These are phyloP conservation scores for Drosophila kuntzei DNA, from an alignment of 2,888 invertebrate genomes.

Conservation along the genomic window DNA sequence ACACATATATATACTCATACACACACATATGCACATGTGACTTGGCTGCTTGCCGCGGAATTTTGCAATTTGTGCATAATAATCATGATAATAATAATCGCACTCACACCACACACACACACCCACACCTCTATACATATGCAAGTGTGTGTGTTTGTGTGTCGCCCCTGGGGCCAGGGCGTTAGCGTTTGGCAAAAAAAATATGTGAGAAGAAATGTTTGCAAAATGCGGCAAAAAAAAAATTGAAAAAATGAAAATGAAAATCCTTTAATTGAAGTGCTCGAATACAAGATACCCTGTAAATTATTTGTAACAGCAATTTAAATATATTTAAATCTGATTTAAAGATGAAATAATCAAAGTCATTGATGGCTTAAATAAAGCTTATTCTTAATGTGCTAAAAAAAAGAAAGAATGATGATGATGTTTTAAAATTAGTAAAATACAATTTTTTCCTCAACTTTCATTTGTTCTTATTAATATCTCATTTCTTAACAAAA, in stretches of 20 bases:
- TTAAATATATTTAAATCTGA: background rate
- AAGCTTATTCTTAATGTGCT: too few species aligned
- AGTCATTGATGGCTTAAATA: too few species aligned
- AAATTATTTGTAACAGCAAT: background rate
- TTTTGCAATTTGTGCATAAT: constrained; percentile 83
- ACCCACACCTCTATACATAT: background rate
- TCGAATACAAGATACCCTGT: constrained; percentile 21
- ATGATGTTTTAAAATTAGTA: too few species aligned
- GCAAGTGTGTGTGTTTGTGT: constrained; percentile 12
- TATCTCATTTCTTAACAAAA: too few species aligned
- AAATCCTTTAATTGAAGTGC: background rate
- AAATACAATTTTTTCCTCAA: too few species aligned
- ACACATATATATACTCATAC: constrained; percentile 5
- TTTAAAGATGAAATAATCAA: too few species aligned
- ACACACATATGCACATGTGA: constrained; percentile 9
- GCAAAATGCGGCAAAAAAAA: constrained; percentile 61
- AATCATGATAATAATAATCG: constrained; percentile 79
- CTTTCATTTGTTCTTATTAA: too few species aligned
- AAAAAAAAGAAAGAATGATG: too few species aligned
- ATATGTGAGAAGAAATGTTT: constrained; percentile 25
- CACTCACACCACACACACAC: constrained; percentile 48
- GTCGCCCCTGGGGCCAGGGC: constrained; percentile 69
- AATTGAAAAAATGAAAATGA: constrained; percentile 12
- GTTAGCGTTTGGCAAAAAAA: constrained; percentile 64
- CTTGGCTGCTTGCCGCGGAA: constrained; percentile 61